Base-by-base conservation (phyloP, 64 coral and sea anemone genomes). In the Catalaphyllia jardinei region DNA sequence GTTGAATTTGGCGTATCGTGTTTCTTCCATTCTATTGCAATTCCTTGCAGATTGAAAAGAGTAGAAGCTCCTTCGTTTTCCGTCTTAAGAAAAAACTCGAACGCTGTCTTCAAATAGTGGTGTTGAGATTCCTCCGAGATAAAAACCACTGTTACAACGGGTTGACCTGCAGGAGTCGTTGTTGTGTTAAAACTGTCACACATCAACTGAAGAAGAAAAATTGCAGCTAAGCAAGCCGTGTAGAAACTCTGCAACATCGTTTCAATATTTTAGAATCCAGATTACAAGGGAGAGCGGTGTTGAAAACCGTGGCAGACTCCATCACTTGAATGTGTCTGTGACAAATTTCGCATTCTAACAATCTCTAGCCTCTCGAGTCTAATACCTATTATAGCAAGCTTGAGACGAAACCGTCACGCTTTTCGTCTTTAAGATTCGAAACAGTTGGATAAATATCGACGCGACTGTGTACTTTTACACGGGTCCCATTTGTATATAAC, bases 81-180 rank as follows among this genome's bases (percentile, higher is more conserved):
- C 63, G 71, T 50, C 8, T 85, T 50, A 2, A 85, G 13, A 29
- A 85, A 50, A 18, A 16, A 24, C n/a, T 71, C 81, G 17, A 69
- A 85, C 24, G 81, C n/a, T 50, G 81, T 28, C 3, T 85, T 35
- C 38, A 85, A 71, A 85, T 85, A 38, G 20, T 69, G 9, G 10
- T 19, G 22, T 27, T 85, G 81, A n/a, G 24, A 13, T 27, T 85
- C 33, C 63, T 85, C 81, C 0, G 67, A 35, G 67, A 85, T n/a
- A 42, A 85, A 85, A 17, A 25, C 81, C 46, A 85, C 1, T 28
- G 71, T 85, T 4, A 65, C 63, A 35, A 42, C 63, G 4, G 81
- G 33, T 0, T 85, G 81, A 71, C n/a, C 25, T 71, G 8, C 11
- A 1, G 62, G 28, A 85, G 81, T 71, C 7, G 62, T 71, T 12